Percentiles rank a stretch among this genome's conserved stretches.
These are phyloP conservation scores for Fregata magnificens DNA, from an alignment of 2,113 vertebrate genomes.

Conservation along the genomic window DNA sequence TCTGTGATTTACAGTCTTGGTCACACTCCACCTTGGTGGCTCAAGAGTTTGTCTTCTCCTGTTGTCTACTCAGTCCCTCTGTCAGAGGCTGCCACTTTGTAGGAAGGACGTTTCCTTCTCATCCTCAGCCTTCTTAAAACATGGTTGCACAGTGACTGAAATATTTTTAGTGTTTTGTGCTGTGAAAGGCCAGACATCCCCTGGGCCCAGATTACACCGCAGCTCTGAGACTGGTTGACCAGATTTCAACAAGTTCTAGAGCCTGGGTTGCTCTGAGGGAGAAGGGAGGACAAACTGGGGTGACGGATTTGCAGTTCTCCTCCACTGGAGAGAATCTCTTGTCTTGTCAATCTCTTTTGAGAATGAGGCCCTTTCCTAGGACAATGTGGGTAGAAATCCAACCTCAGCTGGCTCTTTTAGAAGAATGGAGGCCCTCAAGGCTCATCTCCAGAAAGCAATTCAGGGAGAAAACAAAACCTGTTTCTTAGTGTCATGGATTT, in stretches of 20 bases:
- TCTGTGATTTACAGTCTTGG: neutral
- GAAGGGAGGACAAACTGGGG: neutral
- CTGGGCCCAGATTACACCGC: neutral
- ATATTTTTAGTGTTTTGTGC: neutral
- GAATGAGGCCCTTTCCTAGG: neutral
- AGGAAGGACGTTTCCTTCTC: neutral
- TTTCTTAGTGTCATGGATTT: neutral
- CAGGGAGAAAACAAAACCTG: neutral
- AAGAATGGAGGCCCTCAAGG: neutral
- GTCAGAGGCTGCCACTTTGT: neutral
- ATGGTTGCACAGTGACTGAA: neutral
- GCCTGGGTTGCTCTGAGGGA: neutral
- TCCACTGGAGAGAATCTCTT: too few relatives aligned
- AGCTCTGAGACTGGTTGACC: neutral
- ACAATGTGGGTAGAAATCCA: neutral
- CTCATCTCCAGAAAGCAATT: neutral
- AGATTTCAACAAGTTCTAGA: neutral
- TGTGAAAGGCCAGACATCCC: neutral
- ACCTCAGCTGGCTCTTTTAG: neutral
- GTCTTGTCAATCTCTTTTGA: neutral
- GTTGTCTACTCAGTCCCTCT: neutral
- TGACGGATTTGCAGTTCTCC: neutral
- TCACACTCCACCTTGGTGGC: neutral
- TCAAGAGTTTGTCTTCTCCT: neutral
- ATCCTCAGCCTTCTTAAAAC: neutral